Percentiles rank a stretch among this genome's conserved stretches.
These are phyloP conservation scores for Actinostola sp. DNA, from an alignment of 92 coral and sea anemone species.

Conservation along the genomic window DNA sequence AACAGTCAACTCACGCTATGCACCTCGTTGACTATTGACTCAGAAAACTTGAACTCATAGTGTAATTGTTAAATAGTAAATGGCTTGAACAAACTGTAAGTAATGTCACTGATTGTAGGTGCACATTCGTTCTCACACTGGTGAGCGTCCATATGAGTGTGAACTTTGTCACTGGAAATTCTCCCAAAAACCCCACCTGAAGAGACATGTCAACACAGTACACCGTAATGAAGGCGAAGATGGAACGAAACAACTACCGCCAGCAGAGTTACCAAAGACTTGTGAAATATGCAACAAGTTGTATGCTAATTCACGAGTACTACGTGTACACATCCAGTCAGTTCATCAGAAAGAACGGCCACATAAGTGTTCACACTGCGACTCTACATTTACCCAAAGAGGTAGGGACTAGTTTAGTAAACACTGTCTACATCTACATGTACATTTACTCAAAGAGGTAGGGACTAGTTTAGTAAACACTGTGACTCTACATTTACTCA, in stretches of 20 bases:
- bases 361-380: slow-evolving; percentile 78
- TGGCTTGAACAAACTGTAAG: background rate
- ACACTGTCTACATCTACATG: slow-evolving; percentile 77
- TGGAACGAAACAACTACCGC: slow-evolving; percentile 12
- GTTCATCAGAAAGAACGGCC: slow-evolving; percentile 77
- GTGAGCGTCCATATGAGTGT: slow-evolving; percentile 79
- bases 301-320: slow-evolving; percentile 72
- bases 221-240: slow-evolving; percentile 44
- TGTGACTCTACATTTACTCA: slow-evolving; percentile 80
- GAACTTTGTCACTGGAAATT: slow-evolving; percentile 79
- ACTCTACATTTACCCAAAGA: slow-evolving; percentile 79
- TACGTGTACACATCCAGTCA: slow-evolving; percentile 65
- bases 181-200: slow-evolving; percentile 80
- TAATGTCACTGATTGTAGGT: slow-evolving; percentile 26
- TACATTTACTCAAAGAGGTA: slow-evolving; percentile 90
- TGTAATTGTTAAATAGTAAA: background rate
- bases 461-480: slow-evolving; percentile 20
- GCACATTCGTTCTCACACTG: slow-evolving; percentile 83
- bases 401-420: slow-evolving; percentile 45
- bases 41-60: too few species aligned
- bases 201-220: slow-evolving; percentile 69
- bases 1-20: too few species aligned
- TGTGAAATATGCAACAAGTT: slow-evolving; percentile 73
- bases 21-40: too few species aligned
- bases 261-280: slow-evolving; percentile 36